Conservation (phyloP, 2,888 invertebrate species). For the Caradrina clavipalpis region DNA sequence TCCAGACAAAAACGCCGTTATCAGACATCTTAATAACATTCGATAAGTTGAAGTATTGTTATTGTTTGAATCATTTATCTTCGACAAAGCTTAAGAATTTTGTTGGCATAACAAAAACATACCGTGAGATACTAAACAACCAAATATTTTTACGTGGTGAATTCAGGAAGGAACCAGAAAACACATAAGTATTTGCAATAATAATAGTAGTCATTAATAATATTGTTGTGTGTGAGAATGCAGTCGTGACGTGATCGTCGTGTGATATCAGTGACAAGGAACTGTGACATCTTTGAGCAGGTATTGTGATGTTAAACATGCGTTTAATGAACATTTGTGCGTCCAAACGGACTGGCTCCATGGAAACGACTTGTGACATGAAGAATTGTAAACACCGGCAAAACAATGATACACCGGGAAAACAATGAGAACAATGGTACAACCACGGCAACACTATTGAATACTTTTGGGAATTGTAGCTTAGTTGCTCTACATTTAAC, state of each 20-base stretch:
- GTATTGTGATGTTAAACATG: constrained; percentile 71
- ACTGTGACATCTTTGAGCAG: constrained; percentile 58
- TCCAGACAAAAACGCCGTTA: constrained; percentile 44
- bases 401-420: constrained; percentile 32
- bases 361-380: constrained; percentile 38
- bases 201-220: constrained; percentile 14
- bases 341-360: constrained; percentile 38
- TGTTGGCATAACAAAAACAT: constrained; percentile 60
- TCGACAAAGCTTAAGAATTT: constrained; percentile 24
- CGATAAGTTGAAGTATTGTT: constrained; percentile 55
- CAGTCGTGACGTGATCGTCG: constrained; percentile 34
- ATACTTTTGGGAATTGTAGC: constrained; percentile 20
- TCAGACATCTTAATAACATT: constrained; percentile 55
- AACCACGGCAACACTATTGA: constrained; percentile 25
- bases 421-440: constrained; percentile 35
- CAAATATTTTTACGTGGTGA: constrained; percentile 20
- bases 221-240: constrained; percentile 47
- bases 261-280: constrained; percentile 58
- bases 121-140: constrained; percentile 20
- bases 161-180: constrained; percentile 28
- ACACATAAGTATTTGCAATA: constrained; percentile 33
- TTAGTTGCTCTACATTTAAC: constrained; percentile 12
- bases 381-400: constrained; percentile 39
- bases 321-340: constrained; percentile 54
- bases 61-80: constrained; percentile 56